Conservation (phyloP, 1,140 invertebrate species). For the Brachystomella parvula region DNA sequence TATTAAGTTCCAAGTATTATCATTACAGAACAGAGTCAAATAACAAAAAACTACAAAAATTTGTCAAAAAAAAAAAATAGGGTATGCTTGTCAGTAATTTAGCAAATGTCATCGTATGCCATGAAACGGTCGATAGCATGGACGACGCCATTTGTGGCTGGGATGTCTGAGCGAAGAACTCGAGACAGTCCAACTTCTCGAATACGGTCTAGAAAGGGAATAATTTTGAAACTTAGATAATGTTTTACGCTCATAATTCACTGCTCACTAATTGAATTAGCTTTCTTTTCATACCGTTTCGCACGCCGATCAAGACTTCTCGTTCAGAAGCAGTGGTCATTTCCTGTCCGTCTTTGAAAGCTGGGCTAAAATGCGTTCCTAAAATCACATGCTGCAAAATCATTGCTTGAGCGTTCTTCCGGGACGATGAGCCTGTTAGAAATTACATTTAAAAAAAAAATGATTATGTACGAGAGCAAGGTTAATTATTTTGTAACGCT, state of each 20-base stretch:
- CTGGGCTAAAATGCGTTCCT: conserved; percentile 36
- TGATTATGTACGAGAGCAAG: no score
- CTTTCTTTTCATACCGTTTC: conserved; percentile 31
- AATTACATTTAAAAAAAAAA: neutral
- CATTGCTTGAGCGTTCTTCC: conserved; percentile 32
- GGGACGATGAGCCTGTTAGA: conserved; percentile 17
- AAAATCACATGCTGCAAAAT: conserved; percentile 36
- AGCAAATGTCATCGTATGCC: conserved; percentile 37
- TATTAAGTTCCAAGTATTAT: neutral
- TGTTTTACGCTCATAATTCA: no score
- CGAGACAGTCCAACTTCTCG: conserved; percentile 36
- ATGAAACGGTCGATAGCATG: conserved; percentile 38
- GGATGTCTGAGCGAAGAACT: conserved; percentile 37
- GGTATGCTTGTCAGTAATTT: no score
- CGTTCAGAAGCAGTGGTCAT: conserved; percentile 36
- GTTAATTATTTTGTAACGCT: conserved; percentile 1
- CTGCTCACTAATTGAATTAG: neutral
- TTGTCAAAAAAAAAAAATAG: no score
- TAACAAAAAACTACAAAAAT: no score
- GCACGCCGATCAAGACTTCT: conserved; percentile 35
- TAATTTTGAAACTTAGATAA: no score
- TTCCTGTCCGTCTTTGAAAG: conserved; percentile 38
- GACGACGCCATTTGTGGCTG: conserved; percentile 38
- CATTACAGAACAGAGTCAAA: no score
- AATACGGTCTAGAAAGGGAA: conserved; percentile 38